Base-by-base conservation (phyloP, 2,888 invertebrate genomes). In the Spisula subtruncata region DNA sequence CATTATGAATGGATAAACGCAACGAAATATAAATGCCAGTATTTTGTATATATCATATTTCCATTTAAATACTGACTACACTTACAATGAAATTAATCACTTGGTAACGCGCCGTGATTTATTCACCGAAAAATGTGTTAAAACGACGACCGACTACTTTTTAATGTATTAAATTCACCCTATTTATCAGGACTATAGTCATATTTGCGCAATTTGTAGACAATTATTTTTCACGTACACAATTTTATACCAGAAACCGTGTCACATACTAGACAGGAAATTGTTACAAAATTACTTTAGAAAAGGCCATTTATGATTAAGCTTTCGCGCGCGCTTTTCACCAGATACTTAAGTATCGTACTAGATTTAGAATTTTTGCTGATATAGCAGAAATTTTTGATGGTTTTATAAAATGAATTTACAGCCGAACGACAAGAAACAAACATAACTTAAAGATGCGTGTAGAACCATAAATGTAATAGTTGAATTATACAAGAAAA, bases 1-100 rank as follows among this genome's bases (percentile, higher is more conserved):
- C 48, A 46, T 41, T 20, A 80, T 80, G 80, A 80, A 80, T 80
- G 80, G 32, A 10, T 56, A 35, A 56, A 83, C 60, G 56, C 14
- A 35, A n/a, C 12, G 46, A 18, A 16, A 12, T 35, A 56, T n/a
- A 60, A 83, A 35, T 35, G 51, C 54, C 83, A 35, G 35, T 18
- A 60, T 32, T 82, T 35, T 83, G 35, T 46, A 60, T 20, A 14
- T 29, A 83, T 83, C 83, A 35, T 20, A 35, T 83, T 41, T 60
- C 60, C 1, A 4, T 83, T 83, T 60, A 83, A 83, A 16, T n/a
- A 41, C 60, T 83, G n/a, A 10, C n/a, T 18, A 29, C 46, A 41
- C 35, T 41, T 83, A 83, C 83, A 83, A 56, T 32, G 83, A 60
- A 83, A 60, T 60, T 83, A 56, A 83, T 83, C n/a, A 60, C 83